Conservation (phyloP, 1,140 invertebrate species). For the Caenorhabditis brenneri region DNA sequence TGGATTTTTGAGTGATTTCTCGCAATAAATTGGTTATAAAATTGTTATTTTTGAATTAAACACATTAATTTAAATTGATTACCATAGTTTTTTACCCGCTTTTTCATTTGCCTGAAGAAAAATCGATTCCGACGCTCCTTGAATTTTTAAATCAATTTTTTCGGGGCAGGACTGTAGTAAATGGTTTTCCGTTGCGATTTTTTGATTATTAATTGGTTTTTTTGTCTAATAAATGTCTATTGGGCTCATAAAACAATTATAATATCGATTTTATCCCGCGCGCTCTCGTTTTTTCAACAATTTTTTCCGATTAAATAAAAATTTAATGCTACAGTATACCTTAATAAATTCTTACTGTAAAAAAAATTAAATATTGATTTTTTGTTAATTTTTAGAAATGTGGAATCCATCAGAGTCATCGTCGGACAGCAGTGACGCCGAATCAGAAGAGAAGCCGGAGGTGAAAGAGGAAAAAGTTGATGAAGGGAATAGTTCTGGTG, state of each 20-base stretch:
- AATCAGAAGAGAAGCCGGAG: not conserved
- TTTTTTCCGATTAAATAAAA: too few relatives aligned
- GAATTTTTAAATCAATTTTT: not conserved
- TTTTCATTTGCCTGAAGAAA: not conserved
- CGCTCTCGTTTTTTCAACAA: too few relatives aligned
- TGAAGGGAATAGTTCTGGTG: not conserved
- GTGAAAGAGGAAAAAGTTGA: not conserved
- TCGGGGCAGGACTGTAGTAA: too few relatives aligned
- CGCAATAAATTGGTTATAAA: too few relatives aligned
- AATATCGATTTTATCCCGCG: too few relatives aligned
- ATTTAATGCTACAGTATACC: too few relatives aligned
- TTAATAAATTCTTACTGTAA: too few relatives aligned
- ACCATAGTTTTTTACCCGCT: not conserved
- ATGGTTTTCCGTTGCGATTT: too few relatives aligned
- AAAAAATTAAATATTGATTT: too few relatives aligned
- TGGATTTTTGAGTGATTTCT: not conserved
- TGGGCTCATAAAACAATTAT: too few relatives aligned
- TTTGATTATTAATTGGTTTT: too few relatives aligned
- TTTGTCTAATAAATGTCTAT: too few relatives aligned
- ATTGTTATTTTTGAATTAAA: not conserved
- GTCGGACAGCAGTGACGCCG: not conserved
- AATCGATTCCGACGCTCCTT: not conserved
- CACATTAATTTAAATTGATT: not conserved
- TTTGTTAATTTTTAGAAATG: not conserved
- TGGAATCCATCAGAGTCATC: conserved; percentile 21